These are phyloP conservation scores for Todiramphus saurophagus DNA, from an alignment of 2,113 vertebrate species.

Conservation along the genomic window DNA sequence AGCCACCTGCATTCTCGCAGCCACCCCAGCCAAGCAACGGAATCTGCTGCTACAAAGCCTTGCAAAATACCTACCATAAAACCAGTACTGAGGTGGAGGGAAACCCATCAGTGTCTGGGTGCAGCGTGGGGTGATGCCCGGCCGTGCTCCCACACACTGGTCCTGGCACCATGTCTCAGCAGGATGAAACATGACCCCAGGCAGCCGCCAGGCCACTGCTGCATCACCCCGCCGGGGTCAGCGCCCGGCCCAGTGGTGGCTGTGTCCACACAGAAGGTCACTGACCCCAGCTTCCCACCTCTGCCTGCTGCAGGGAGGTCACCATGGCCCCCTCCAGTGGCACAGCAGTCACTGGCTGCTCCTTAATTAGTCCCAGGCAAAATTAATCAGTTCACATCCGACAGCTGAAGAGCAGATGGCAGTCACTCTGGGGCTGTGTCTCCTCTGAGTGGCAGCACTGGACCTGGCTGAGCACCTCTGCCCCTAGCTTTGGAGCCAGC, in stretches of 20 bases:
- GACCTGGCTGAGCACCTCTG: fast-evolving
- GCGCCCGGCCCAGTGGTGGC: fast-evolving
- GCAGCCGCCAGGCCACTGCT: fast-evolving
- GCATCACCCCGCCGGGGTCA: fast-evolving
- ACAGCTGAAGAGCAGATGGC: constrained; percentile 24
- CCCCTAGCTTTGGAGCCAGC: neutral
- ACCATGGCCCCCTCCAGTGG: fast-evolving
- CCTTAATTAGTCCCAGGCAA: constrained; percentile 62
- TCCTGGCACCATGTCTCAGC: fast-evolving
- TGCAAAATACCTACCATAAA: neutral
- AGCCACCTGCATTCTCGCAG: neutral
- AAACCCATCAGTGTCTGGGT: fast-evolving
- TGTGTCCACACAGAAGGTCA: neutral
- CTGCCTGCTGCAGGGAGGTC: neutral
- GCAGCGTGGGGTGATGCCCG: fast-evolving
- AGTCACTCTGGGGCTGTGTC: neutral
- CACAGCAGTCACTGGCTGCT: neutral
- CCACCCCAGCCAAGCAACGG: neutral
- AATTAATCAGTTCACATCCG: constrained; percentile 64
- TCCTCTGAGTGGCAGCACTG: neutral
- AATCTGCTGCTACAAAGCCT: neutral
- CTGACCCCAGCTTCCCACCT: neutral
- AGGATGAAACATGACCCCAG: neutral
- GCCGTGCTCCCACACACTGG: fast-evolving
- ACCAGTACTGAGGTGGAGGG: neutral